A percentile compares a stretch with the other conserved stretches of the same genome.
These are phyloP conservation scores for Actinia tenebrosa DNA, from an alignment of 64 coral and sea anemone genomes.

Conservation along the genomic window DNA sequence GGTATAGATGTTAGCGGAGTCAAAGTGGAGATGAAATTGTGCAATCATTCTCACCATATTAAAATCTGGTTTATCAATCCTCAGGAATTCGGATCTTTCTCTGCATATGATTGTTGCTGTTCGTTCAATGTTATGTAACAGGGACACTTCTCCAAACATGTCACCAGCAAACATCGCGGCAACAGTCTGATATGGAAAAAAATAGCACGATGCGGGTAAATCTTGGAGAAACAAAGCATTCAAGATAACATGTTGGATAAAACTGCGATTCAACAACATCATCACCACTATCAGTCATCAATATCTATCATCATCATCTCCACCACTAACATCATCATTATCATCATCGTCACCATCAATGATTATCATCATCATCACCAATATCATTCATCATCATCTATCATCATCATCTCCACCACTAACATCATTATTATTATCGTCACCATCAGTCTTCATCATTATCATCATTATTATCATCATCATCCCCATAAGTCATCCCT, in stretches of 20 bases:
- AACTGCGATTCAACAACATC: no score
- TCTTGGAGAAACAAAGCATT: background rate
- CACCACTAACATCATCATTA: background rate
- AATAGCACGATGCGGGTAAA: background rate
- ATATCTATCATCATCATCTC: background rate
- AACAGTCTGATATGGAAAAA: conserved; percentile 46
- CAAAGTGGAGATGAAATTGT: background rate
- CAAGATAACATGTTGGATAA: background rate
- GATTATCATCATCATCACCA: background rate
- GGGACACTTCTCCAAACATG: conserved; percentile 78
- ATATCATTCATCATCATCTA: background rate
- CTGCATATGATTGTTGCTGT: conserved; percentile 84
- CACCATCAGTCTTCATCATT: no score
- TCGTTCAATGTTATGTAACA: conserved; percentile 72
- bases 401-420: background rate
- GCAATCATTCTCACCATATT: conserved; percentile 48
- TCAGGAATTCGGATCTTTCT: conserved; percentile 66
- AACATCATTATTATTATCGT: background rate
- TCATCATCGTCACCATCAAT: background rate
- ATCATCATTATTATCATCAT: no score
- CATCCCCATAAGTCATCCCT: no score
- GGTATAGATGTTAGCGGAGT: background rate
- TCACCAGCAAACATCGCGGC: conserved; percentile 87
- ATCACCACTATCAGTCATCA: background rate
- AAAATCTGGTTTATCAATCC: conserved; percentile 87